Evolutionary conservation across 2,113 vertebrate genomes (phyloP), one percentile per base, ranked within the genome.

Genomic region (Litocranius walleri): DNA sequence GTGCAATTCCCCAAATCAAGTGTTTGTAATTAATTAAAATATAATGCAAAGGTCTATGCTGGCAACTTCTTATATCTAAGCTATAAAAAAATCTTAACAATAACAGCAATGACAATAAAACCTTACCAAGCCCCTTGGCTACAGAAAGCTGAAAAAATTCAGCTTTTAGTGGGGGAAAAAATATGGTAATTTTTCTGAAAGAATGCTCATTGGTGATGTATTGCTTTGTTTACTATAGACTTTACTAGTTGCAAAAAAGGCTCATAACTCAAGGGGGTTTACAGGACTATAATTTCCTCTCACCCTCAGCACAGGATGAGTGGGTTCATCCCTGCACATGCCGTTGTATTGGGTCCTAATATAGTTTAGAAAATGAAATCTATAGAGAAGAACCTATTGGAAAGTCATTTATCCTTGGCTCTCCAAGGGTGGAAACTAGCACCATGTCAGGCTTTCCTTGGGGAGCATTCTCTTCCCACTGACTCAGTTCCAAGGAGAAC

Each of bases 61-160:
- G 94, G 97, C 98, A 93, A 98, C 93, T 87, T 98, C 98, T 98
- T 95, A 74, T 96, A 97, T 96, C 96, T 95, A 96, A 98, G 50
- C 97, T 98, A 98, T 98, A 52, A 98, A 98, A 98, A 99, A 98
- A 97, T 95, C 97, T 98, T 97, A 98, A 87, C 45, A 90, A 97
- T 98, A 94, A 91, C 50, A 36, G 50, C 12, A 54, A 54, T 23
- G 81, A 87, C 50, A 90, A 97, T 98, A 97, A 98, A 95, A 96
- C 91, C 96, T 97, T 94, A 97, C 97, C 97, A 98, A 98, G 95
- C 88, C 88, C 94, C 92, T 98, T 94, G 82, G 87, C 97, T 93
- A 90, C 97, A 85, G 93, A 98, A 96, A 98, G 97, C 97, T 98
- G 97, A 97, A 95, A 54, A 97, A 95, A 45, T 2, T 12, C 96